Evolutionary conservation across 1,140 invertebrate species (phyloP), one percentile per base, ranked within the genome.

Genomic region (Copidosoma floridanum): DNA sequence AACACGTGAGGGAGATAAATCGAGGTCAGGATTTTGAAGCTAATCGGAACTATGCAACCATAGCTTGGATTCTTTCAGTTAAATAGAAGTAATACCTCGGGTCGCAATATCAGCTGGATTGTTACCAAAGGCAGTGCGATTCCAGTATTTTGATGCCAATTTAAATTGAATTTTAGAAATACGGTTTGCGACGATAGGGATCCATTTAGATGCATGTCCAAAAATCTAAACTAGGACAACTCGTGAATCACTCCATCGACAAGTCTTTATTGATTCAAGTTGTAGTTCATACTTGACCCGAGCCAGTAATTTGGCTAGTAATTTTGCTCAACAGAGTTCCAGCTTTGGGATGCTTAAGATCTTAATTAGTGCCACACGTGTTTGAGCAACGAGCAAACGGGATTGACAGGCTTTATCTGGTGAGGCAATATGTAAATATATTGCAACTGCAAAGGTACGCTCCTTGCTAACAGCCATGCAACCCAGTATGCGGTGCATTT

Each of bases 181-280:
- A 16, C 77, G 61, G 59, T 79, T 81, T 2, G 74, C 73, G 0
- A 82, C 73, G 61, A 76, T 82, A 1, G 69, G 71, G 54, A 78
- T 70, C 61, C 67, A 76, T 59, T 68, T 69, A 24, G 68, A 54
- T 14, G 68, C 63, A 11, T 53, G 52, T 35, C 64, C 59, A 6
- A 52, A 21, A 12, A 81, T 61, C 79, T 77, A 80, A 0, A 53
- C 51, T 14, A 80, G 27, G 0, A 71, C 71, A 8, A 73, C 72
- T 11, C 64, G 69, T 0, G 77, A 75, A 63, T 81, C 77, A 0
- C 63, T 64, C 76, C 73, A 64, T 21, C 52, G 8, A 37, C 14
- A 37, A 37, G 32, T 37, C 14, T 37, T 37, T 37, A 37, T 14
- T 37, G 32, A 37, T 14, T 37, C 32, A 7, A 37, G 32, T 8